phyloP scores from a whole-genome alignment of 2,888 invertebrate species.

The Phanerotoma sp. region DNA sequence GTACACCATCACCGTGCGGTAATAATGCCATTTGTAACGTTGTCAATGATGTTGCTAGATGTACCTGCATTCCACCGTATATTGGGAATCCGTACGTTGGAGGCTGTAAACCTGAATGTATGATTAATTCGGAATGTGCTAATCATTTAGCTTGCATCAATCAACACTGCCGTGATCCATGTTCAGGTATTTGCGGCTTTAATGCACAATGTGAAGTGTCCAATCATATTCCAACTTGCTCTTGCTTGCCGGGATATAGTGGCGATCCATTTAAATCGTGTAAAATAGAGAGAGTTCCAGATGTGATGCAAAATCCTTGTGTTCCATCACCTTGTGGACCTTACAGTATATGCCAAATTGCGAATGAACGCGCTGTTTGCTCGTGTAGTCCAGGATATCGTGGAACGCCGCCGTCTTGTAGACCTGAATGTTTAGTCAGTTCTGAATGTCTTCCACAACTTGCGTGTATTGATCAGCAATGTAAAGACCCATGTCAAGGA shows the following conservation, averaged over 20 bases:
- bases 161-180: conserved; percentile 84
- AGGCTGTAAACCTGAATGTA: conserved; percentile 85
- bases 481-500: conserved; percentile 66
- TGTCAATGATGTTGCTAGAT: conserved; percentile 69
- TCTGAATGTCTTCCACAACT: conserved; percentile 64
- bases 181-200: conserved; percentile 78
- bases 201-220: conserved; percentile 81
- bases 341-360: conserved; percentile 63
- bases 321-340: conserved; percentile 66
- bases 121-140: conserved; percentile 78
- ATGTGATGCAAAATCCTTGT: conserved; percentile 59
- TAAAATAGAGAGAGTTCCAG: conserved; percentile 55
- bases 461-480: conserved; percentile 67
- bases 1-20: conserved; percentile 80
- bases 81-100: conserved; percentile 77
- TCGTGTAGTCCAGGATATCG: conserved; percentile 64
- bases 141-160: conserved; percentile 77
- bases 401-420: conserved; percentile 63
- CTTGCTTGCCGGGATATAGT: conserved; percentile 72
- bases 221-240: conserved; percentile 81
- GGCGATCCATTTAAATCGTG: conserved; percentile 85
- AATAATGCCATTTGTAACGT: conserved; percentile 79
- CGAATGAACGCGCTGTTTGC: conserved; percentile 64
- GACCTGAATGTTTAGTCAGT: conserved; percentile 65
- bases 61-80: conserved; percentile 85